Conservation (phyloP, 1,140 invertebrate genomes). For the Phocides pigmalion region DNA sequence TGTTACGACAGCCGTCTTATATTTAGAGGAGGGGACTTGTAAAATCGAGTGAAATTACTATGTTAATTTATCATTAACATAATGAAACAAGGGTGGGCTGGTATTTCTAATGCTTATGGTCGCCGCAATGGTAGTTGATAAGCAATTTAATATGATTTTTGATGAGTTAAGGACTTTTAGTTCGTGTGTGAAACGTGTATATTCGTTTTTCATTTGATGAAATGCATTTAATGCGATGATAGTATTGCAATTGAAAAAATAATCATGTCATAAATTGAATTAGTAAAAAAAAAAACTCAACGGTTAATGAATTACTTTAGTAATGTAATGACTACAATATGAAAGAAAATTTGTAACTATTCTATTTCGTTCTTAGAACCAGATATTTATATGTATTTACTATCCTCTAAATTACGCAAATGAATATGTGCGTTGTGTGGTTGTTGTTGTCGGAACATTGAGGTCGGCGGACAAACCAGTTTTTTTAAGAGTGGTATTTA, state of each 20-base stretch:
- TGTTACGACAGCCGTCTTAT: constrained; percentile 7
- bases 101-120: constrained; percentile 21
- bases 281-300: too few species aligned
- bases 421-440: background rate
- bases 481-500: background rate
- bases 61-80: constrained; percentile 35
- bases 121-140: constrained; percentile 9
- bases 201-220: too few species aligned
- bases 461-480: background rate
- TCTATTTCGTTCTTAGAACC: background rate
- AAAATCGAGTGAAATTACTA: constrained; percentile 24
- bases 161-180: background rate
- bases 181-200: too few species aligned
- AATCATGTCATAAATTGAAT: too few species aligned
- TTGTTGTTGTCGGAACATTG: constrained; percentile 6
- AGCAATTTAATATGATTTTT: constrained; percentile 4
- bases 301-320: too few species aligned
- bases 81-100: constrained; percentile 19
- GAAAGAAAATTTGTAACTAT: background rate
- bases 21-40: constrained; percentile 23
- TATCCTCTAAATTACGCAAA: constrained; percentile 14
- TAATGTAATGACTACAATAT: too few species aligned
- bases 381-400: constrained; percentile 4
- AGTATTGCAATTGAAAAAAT: too few species aligned
- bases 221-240: too few species aligned